phyloP scores from a whole-genome alignment of 2,113 vertebrate species.

The Pagrus major region DNA sequence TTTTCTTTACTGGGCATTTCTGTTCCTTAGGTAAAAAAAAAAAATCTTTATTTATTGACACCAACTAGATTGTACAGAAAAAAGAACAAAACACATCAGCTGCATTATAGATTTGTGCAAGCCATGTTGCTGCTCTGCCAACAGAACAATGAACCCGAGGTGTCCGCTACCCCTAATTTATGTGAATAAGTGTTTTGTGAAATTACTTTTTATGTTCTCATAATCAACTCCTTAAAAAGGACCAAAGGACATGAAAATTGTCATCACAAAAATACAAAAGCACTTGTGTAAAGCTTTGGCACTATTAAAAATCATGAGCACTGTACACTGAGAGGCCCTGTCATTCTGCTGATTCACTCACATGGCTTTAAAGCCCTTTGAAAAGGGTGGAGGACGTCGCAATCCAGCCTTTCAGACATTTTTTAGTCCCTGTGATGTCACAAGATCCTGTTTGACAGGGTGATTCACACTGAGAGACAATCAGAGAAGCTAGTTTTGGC shows the following conservation, averaged over 20 bases:
- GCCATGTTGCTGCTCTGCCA: not conserved
- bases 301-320: constrained; percentile 17
- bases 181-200: not conserved
- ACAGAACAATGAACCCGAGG: constrained; percentile 23
- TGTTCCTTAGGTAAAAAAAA: not conserved
- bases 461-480: not conserved
- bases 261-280: no score
- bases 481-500: not conserved
- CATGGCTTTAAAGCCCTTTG: not conserved
- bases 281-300: not conserved
- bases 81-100: constrained; percentile 41
- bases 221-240: not conserved
- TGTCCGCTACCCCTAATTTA: not conserved
- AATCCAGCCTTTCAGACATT: not conserved
- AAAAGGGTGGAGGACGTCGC: constrained; percentile 1
- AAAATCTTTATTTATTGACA: constrained; percentile 53
- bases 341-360: not conserved
- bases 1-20: not conserved
- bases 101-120: not conserved
- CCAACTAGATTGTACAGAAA: not conserved
- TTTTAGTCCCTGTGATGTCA: not conserved
- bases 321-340: not conserved
- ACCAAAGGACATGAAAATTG: not conserved
- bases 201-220: not conserved
- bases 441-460: constrained; percentile 46